These are phyloP conservation scores for Petrocephalus sullivani DNA, from an alignment of 2,797 vertebrate species.

Conservation along the genomic window DNA sequence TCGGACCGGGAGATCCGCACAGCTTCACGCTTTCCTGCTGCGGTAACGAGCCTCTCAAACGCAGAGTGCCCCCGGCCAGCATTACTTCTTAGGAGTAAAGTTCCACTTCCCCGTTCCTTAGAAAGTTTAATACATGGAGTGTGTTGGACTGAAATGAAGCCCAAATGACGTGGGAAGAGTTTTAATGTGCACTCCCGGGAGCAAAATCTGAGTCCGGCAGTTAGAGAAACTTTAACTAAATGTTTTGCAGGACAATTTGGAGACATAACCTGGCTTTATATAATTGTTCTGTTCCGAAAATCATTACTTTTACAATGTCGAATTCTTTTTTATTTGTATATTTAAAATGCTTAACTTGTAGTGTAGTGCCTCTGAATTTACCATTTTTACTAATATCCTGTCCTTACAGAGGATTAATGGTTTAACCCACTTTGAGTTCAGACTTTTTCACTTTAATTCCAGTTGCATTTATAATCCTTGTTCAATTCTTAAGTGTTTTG, in stretches of 20 bases:
- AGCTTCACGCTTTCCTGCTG: constrained; percentile 28
- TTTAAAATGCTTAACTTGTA: constrained; percentile 39
- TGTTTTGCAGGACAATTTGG: constrained; percentile 45
- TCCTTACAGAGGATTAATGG: neutral
- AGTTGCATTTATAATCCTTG: neutral
- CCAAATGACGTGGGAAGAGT: constrained; percentile 41
- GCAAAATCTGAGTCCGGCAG: constrained; percentile 36
- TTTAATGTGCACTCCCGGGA: constrained; percentile 44
- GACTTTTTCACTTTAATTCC: neutral
- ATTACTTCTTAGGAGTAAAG: constrained; percentile 32
- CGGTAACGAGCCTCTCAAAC: constrained; percentile 24
- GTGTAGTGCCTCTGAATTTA: constrained; percentile 28
- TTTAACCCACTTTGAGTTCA: neutral
- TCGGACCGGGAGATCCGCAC: constrained; percentile 21
- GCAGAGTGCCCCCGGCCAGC: constrained; percentile 28
- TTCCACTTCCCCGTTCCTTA: constrained; percentile 42
- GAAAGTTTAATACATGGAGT: constrained; percentile 47
- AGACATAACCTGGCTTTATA: constrained; percentile 38
- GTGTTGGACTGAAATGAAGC: constrained; percentile 45
- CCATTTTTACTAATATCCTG: constrained; percentile 9
- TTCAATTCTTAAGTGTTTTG: neutral
- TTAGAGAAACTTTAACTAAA: constrained; percentile 44
- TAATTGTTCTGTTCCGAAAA: constrained; percentile 54
- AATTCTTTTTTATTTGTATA: constrained; percentile 45
- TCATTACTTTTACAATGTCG: constrained; percentile 50